Base-by-base conservation (phyloP, 2,797 vertebrate species). In the Chromobotia macracanthus region DNA sequence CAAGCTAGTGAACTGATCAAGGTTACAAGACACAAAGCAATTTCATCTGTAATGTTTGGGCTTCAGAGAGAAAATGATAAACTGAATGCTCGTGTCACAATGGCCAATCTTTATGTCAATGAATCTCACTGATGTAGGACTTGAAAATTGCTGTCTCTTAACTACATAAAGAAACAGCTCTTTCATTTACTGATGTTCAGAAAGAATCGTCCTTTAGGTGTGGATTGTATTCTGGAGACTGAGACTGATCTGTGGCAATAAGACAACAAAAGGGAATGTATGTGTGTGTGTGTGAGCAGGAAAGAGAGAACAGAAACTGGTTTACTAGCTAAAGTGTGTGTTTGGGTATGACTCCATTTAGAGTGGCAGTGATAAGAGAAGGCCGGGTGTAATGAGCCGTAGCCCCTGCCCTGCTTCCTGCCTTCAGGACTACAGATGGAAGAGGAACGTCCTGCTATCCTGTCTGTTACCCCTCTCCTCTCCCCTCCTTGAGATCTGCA, bases 351-450 rank as follows among this genome's bases (percentile, higher is more conserved):
- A 46, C 67, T 83, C 70, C 63, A 63, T 72, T 53, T 67, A 44
- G 75, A 79, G 70, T 58, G 77, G 77, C 77, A 79, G 69, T 79
- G 69, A 72, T 73, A 79, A 66, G 69, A 65, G 77, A 79, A 66
- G 56, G 70, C 64, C n/a, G 46, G 48, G 71, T 79, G 64, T 79
- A 84, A 82, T 82, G 80, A 84, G 76, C 76, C 66, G 46, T 76
- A 77, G 70, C 80, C 72, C 28, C 10, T 60, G 72, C 72, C 41
- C 41, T 60, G 64, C 28, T 70, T 50, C 31, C 41, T 74, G 70
- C 64, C 64, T 74, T 77, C 55, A 74, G 64, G 63, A 16, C 65
- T 63, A 15, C 64, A 82, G 75, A 73, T 82, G 70, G 71, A 63
- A 74, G 38, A 68, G 56, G 23, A 48, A 55, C 41, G 19, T 66